These are phyloP conservation scores for Dioctria rufipes DNA, from an alignment of 2,888 invertebrate species.

Conservation along the genomic window DNA sequence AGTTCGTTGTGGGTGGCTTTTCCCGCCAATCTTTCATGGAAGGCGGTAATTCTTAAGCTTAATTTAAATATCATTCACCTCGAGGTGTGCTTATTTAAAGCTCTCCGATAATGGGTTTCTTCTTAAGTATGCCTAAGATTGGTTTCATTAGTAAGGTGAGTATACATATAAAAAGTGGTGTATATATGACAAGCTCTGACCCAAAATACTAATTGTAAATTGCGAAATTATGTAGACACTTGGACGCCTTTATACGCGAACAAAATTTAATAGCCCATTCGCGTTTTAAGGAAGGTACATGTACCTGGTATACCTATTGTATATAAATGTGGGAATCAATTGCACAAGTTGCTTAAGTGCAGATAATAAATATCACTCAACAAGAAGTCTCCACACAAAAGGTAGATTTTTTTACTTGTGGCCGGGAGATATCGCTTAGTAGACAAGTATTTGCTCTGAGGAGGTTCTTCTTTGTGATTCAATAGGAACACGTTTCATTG, in stretches of 20 bases:
- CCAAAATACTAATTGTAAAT: background rate
- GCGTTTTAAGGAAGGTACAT: background rate
- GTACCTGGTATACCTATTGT: too few species aligned
- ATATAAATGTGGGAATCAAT: background rate
- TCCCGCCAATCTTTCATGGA: background rate
- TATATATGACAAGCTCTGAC: background rate
- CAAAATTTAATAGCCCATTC: background rate
- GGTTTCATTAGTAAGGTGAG: background rate
- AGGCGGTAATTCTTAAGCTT: constrained; percentile 10
- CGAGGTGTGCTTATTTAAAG: background rate
- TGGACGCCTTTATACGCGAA: background rate
- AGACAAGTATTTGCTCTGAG: background rate
- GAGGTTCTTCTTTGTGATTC: constrained; percentile 5
- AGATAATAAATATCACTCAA: constrained; percentile 24
- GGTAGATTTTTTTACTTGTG: background rate
- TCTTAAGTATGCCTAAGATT: background rate
- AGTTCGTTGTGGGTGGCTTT: constrained; percentile 32
- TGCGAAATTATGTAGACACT: background rate
- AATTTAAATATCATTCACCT: background rate
- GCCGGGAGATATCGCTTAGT: background rate
- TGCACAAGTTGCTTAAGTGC: background rate
- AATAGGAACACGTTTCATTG: constrained; percentile 28
- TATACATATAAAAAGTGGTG: background rate
- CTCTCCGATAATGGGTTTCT: background rate
- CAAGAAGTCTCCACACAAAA: constrained; percentile 18